Evolutionary conservation across 2,888 invertebrate genomes (phyloP), one percentile per base, ranked within the genome.

Genomic region (Digitonthophagus gazella): DNA sequence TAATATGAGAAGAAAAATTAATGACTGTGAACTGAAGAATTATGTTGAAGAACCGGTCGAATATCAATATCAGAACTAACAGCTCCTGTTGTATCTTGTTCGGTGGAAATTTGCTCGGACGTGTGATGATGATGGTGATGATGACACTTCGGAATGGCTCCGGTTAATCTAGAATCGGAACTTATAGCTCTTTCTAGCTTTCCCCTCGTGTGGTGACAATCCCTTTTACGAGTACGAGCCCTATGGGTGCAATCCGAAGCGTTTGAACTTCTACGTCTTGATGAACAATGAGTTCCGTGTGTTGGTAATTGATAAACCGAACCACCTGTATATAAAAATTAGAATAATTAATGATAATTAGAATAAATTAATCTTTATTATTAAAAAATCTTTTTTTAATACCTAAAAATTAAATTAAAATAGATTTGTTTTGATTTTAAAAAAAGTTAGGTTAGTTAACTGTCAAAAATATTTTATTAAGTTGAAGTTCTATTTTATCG

Each of bases 231-330:
- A 15, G 79, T 70, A 11, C 81, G 76, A 1, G 78, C 72, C 57
- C 76, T 78, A 73, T 75, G 79, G 11, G 81, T 79, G 68, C 81
- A 82, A 66, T 84, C 84, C 0, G 83, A 83, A 2, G 83, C 81
- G 72, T 84, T 84, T 0, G 84, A 84, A 72, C 81, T 83, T 14
- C 84, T 75, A 54, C 84, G 75, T 56, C 74, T 75, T 6, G 75
- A 71, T 20, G 77, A 74, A 66, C 73, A 76, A 67, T 76, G 74
- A 2, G 75, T 72, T 5, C 75, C 70, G 16, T 76, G 75, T 1
- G 75, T 74, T 2, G 79, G 75, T 15, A 81, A 71, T 68, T 80
- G 80, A 63, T 80, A 79, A 16, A 78, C 77, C 0, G 81, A 81
- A 15, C 80, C 80, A 44, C 76, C 76, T 74, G 76, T 74, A 76